phyloP scores from a whole-genome alignment of 2,797 vertebrate genomes.

The Holocentrus rufus region DNA sequence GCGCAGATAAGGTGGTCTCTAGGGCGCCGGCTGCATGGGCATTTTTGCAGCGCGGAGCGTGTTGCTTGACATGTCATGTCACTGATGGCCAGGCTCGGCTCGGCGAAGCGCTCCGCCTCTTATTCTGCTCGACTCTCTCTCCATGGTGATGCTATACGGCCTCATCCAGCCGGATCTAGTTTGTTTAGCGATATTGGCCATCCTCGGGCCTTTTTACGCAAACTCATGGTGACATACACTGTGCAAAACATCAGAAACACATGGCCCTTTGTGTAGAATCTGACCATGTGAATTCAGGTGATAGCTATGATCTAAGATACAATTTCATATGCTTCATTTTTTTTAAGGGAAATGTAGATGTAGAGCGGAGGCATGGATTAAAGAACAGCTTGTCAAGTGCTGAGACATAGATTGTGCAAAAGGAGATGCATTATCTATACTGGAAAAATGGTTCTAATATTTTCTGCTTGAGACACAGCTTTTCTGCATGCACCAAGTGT shows the following conservation, averaged over 20 bases:
- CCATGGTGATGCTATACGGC: constrained; percentile 43
- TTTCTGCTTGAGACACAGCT: not conserved
- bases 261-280: no score
- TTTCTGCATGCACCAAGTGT: not conserved
- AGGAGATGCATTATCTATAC: no score
- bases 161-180: not conserved
- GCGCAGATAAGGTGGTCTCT: constrained; percentile 59
- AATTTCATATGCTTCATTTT: no score
- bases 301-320: no score
- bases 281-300: no score
- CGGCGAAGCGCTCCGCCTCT: constrained; percentile 10
- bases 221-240: not conserved
- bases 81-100: constrained; percentile 35
- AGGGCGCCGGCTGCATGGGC: constrained; percentile 40
- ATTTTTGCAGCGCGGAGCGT: constrained; percentile 32
- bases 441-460: no score
- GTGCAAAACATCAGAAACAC: no score
- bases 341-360: no score
- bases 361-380: no score
- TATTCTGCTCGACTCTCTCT: constrained; percentile 45
- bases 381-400: no score
- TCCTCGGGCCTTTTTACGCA: not conserved
- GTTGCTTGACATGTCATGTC: constrained; percentile 44
- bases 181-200: not conserved
- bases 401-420: no score